Percentiles rank a stretch among this genome's conserved stretches.
Conservation (phyloP, 2,888 invertebrate species). For the Carcina quercana region DNA sequence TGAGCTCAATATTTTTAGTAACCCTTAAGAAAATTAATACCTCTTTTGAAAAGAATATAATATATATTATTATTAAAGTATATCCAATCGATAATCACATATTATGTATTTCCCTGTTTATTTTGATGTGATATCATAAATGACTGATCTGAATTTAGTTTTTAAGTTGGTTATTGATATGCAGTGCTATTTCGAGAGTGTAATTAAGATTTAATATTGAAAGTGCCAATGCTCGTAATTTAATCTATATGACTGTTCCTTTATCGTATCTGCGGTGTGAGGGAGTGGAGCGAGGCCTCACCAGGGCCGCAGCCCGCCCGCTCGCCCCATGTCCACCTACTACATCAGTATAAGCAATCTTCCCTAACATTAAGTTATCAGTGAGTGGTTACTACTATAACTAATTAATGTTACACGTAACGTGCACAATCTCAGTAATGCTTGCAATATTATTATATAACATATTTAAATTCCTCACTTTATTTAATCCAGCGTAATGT, state of each 20-base stretch:
- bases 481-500: slow-evolving; percentile 69
- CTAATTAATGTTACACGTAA: slow-evolving; percentile 54
- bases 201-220: slow-evolving; percentile 74
- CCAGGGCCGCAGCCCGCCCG: slow-evolving; percentile 24
- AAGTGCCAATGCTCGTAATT: slow-evolving; percentile 76
- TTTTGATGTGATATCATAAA: slow-evolving; percentile 78
- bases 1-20: slow-evolving; percentile 75
- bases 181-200: slow-evolving; percentile 73
- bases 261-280: slow-evolving; percentile 46
- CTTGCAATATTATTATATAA: slow-evolving; percentile 72
- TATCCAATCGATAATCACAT: slow-evolving; percentile 71
- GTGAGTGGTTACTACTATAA: slow-evolving; percentile 46
- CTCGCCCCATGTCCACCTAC: slow-evolving; percentile 16
- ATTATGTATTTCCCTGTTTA: slow-evolving; percentile 72
- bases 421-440: slow-evolving; percentile 74
- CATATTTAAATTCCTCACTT: slow-evolving; percentile 60
- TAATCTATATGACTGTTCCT: slow-evolving; percentile 72
- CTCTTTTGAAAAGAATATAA: slow-evolving; percentile 73
- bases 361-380: slow-evolving; percentile 44
- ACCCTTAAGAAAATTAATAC: slow-evolving; percentile 74
- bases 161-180: slow-evolving; percentile 75
- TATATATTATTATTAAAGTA: slow-evolving; percentile 65
- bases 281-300: too few relatives aligned
- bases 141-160: slow-evolving; percentile 77
- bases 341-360: slow-evolving; percentile 57